Evolutionary conservation across 2,113 vertebrate genomes (phyloP).

Genomic region (Sceloporus undulatus): DNA sequence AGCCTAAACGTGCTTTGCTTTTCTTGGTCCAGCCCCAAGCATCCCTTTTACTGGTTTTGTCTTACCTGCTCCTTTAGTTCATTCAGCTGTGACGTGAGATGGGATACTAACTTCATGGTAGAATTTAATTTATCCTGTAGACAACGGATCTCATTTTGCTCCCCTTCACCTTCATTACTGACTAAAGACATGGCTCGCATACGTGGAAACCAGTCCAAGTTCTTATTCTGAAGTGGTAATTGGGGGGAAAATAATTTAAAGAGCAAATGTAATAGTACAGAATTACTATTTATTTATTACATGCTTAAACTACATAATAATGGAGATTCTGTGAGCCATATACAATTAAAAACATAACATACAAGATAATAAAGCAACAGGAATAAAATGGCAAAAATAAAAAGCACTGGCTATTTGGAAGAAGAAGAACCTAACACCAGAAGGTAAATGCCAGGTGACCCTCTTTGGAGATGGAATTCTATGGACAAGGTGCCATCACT

Average conservation of each 20-base stretch:
- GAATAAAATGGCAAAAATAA: background rate
- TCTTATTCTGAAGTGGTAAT: conserved; percentile 85
- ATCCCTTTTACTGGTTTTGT: background rate
- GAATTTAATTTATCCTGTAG: conserved; percentile 91
- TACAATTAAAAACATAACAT: background rate
- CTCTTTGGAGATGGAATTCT: background rate
- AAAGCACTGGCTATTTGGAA: background rate
- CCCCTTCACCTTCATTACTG: conserved; percentile 93
- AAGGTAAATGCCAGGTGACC: background rate
- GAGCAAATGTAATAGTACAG: background rate
- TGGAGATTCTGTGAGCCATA: background rate
- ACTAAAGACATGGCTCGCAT: conserved; percentile 99
- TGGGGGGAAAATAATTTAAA: background rate
- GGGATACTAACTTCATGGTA: conserved; percentile 94
- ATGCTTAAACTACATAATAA: background rate
- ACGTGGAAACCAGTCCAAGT: conserved; percentile 97
- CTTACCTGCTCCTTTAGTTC: conserved; percentile 97
- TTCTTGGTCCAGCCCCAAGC: background rate
- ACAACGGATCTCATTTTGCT: conserved; percentile 96
- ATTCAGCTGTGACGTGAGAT: conserved; percentile 89
- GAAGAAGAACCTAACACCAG: background rate
- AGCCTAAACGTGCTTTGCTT: background rate
- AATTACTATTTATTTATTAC: background rate
- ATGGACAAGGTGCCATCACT: background rate
- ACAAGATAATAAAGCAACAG: background rate